Evolutionary conservation across 2,113 vertebrate species (phyloP), one percentile per base, ranked within the genome.

Genomic region (Camelus bactrianus): DNA sequence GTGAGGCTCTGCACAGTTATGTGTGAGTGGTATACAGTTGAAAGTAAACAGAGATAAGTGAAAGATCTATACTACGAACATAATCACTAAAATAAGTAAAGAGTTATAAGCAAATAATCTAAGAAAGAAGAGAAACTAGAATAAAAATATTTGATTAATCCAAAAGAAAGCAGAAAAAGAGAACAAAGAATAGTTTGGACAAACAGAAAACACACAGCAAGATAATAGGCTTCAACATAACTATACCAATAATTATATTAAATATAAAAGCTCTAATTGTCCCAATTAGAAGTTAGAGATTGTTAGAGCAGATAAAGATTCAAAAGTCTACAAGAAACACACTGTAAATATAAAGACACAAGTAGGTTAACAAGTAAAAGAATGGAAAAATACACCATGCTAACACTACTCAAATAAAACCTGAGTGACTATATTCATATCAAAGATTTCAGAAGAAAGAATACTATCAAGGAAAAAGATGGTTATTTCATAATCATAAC

Each of bases 401-500:
- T 73, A 93, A 67, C 14, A 81, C 1, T 54, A 91, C 35, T 38
- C 75, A 77, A 67, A 88, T 80, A 79, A 90, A 86, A 48, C n/a
- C 67, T 50, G 35, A 93, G 48, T 52, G 60, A 17, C 32, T 82
- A 52, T 26, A 76, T 75, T 91, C 79, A 73, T 60, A 93, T 83
- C 24, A 80, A 65, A 86, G 32, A 90, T 82, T 82, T 65, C 58
- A 73, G 64, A 96, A 30, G 42, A 96, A 95, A 87, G 42, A 79
- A 80, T 90, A 46, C 69, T 54, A 54, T 4, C 52, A 91, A 50
- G 42, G 9, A 26, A 77, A 89, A 83, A 20, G 15, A 76, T 75
- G 35, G 84, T 85, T 91, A 79, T 89, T 93, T 93, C 48, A 91
- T 79, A 93, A 84, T 88, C 16, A 79, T 54, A 81, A 69, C 19